A percentile compares a stretch with the other conserved stretches of the same genome.
phyloP scores from a whole-genome alignment of 2,888 invertebrate species.

The Biston stratarius region DNA sequence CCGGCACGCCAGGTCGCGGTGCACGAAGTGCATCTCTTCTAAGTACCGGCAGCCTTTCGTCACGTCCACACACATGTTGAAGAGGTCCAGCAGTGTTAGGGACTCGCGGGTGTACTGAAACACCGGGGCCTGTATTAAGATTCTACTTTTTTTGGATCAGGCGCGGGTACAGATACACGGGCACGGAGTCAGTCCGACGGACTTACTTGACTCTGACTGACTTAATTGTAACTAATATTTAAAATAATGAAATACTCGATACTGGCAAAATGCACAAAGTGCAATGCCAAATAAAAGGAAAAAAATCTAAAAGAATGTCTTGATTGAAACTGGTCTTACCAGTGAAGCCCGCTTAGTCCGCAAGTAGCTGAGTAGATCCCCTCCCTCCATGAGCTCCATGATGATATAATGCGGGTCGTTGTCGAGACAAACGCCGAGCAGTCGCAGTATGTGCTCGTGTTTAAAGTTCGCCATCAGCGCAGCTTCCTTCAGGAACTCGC shows the following conservation, averaged over 20 bases:
- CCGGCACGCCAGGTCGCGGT: constrained; percentile 97
- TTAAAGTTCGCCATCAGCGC: constrained; percentile 99
- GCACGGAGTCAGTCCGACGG: too few relatives aligned
- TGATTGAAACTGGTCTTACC: constrained; percentile 71
- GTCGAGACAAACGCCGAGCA: constrained; percentile 97
- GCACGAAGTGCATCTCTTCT: constrained; percentile 98
- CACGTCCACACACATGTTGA: constrained; percentile 98
- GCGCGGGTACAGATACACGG: too few relatives aligned
- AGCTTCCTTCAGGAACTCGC: constrained; percentile 98
- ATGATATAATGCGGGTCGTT: constrained; percentile 97
- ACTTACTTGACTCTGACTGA: too few relatives aligned
- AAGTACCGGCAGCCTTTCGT: constrained; percentile 97
- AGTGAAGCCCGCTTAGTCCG: constrained; percentile 92
- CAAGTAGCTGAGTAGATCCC: constrained; percentile 96
- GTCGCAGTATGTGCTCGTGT: constrained; percentile 96
- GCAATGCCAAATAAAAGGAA: too few relatives aligned
- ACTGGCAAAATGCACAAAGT: too few relatives aligned
- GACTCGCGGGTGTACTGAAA: constrained; percentile 88
- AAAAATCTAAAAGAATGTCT: too few relatives aligned
- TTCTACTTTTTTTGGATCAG: too few relatives aligned
- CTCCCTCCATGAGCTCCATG: constrained; percentile 99
- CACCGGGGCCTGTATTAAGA: not conserved
- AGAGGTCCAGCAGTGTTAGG: constrained; percentile 92
- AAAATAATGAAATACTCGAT: too few relatives aligned
- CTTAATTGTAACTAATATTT: too few relatives aligned